Conservation (phyloP, 2,797 vertebrate species). For the Tangara arthus region DNA sequence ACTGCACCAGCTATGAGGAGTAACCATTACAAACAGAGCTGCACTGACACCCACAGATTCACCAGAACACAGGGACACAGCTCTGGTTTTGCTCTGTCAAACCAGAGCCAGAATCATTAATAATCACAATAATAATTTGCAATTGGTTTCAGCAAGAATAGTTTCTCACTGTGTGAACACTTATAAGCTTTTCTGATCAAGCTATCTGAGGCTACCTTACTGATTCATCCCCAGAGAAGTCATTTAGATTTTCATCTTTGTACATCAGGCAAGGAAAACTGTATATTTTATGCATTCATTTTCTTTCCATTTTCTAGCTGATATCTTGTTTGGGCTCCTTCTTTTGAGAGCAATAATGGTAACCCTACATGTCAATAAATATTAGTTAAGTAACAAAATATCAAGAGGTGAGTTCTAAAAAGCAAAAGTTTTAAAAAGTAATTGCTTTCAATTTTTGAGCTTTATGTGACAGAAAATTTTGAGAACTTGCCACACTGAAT, state of each 20-base stretch:
- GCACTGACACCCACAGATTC: not conserved
- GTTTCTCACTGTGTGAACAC: not conserved
- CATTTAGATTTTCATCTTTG: not conserved
- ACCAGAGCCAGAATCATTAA: not conserved
- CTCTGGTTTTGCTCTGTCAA: not conserved
- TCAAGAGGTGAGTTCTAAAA: not conserved
- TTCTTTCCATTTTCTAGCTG: not conserved
- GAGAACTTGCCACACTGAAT: not conserved
- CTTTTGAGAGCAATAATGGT: not conserved
- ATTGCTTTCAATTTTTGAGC: not conserved
- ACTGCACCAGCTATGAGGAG: not conserved
- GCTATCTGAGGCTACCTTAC: not conserved
- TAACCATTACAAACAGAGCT: not conserved
- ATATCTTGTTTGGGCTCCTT: not conserved
- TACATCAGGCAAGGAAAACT: not conserved
- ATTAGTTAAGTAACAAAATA: not conserved
- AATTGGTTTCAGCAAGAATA: not conserved
- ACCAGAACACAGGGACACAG: not conserved
- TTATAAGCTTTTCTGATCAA: not conserved
- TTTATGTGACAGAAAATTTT: not conserved
- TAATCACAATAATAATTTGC: not conserved
- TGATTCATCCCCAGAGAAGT: not conserved
- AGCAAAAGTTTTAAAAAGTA: not conserved
- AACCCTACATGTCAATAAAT: not conserved
- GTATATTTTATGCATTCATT: not conserved